Evolutionary conservation across 2,888 invertebrate genomes (phyloP), one percentile per base, ranked within the genome.

Genomic region (Drosophila sordidapex): DNA sequence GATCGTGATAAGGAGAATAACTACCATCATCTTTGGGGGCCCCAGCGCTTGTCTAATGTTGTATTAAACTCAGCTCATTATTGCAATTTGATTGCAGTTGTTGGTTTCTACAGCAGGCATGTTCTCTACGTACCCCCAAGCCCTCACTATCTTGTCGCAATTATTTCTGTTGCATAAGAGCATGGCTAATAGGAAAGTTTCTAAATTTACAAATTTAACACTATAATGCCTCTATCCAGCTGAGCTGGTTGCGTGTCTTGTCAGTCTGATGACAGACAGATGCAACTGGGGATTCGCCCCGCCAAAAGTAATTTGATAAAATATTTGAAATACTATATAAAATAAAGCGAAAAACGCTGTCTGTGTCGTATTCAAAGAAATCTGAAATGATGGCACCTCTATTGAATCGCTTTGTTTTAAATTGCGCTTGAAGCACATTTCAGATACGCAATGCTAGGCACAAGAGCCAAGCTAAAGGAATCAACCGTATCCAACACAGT

Each of bases 401-500:
- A 38, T 13, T 36, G 21, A 40, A n/a, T 4, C 4, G 27, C 40
- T 61, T 59, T 59, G 43, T 31, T 61, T 36, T 27, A 74, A 64
- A 69, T 62, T 74, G 62, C 61, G 35, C 49, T 48, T 57, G 67
- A 21, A 65, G 67, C 76, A 68, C 84, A 71, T 74, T 77, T 89
- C 84, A 87, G 85, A 85, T 85, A 85, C 85, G 85, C 85, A 85
- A 67, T 84, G 89, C 62, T 85, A 85, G 88, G 72, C 87, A 85
- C 85, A 84, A 87, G 72, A 83, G 87, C 69, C 69, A 72, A 71
- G 29, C 15, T 6, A 29, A 57, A 31, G 84, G 84, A 85, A 85
- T 85, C 89, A 89, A 89, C 62, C 87, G 84, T 87, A 83, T 76
- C 89, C 74, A 63, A 76, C 49, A 52, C 66, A 65, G 68, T 74